These are phyloP conservation scores for Hypotaenidia philippensis DNA, from an alignment of 2,797 vertebrate species.

Conservation along the genomic window DNA sequence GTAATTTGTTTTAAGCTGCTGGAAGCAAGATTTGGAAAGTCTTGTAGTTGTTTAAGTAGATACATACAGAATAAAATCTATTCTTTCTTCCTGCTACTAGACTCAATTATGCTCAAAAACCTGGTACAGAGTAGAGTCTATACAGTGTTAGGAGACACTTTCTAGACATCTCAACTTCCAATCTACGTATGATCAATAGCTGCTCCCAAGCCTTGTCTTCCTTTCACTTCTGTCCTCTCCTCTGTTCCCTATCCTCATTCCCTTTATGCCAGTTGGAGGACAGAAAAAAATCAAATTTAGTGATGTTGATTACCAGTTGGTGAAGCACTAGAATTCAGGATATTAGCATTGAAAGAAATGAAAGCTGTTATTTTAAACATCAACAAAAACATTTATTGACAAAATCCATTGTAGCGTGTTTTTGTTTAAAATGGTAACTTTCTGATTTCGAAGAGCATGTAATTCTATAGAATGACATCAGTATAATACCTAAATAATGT, in stretches of 20 bases:
- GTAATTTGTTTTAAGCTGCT: neutral
- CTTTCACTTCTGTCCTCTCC: neutral
- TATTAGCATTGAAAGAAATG: neutral
- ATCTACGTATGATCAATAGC: neutral
- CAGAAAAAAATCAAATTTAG: neutral
- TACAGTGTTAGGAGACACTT: neutral
- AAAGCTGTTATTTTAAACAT: neutral
- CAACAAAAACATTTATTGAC: neutral
- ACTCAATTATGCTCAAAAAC: neutral
- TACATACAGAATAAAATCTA: neutral
- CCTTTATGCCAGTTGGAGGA: neutral
- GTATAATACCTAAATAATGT: neutral
- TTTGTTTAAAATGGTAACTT: neutral
- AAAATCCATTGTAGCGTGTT: neutral
- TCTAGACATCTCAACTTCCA: neutral
- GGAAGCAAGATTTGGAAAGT: conserved; percentile 7
- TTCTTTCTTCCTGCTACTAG: neutral
- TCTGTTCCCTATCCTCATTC: neutral
- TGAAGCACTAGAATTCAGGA: neutral
- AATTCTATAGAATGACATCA: neutral
- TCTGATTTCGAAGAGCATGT: neutral
- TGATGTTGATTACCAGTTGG: neutral
- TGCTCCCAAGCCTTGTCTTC: neutral
- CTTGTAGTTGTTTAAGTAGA: neutral
- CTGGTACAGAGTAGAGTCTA: neutral